A percentile compares a stretch with the other conserved stretches of the same genome.
Conservation (phyloP, 92 coral and sea anemone species). For the Parazoanthus swiftii region DNA sequence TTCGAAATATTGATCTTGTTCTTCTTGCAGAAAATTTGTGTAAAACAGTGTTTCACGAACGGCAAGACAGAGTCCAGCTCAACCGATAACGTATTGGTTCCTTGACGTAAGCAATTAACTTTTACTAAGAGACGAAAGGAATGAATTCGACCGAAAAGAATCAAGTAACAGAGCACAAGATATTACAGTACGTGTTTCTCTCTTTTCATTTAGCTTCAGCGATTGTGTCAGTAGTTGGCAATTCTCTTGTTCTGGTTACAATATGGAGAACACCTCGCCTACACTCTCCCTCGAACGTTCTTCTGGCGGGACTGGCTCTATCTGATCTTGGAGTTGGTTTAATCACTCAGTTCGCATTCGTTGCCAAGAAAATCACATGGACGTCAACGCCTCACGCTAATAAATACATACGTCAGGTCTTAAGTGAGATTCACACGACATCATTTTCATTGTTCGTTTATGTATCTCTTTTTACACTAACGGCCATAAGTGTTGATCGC, state of each 20-base stretch:
- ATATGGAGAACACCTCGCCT: background rate
- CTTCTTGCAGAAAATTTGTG: background rate
- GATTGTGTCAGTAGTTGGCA: background rate
- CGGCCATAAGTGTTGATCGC: background rate
- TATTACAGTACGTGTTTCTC: background rate
- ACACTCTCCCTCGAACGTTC: conserved; percentile 1
- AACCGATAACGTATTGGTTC: background rate
- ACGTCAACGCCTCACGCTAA: background rate
- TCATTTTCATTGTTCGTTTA: background rate
- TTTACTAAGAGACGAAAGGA: too few species aligned
- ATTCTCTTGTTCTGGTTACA: background rate
- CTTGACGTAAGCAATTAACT: background rate
- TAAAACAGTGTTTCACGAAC: too few species aligned
- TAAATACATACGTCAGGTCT: background rate
- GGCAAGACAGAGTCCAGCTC: background rate
- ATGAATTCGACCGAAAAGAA: background rate
- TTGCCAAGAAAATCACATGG: background rate
- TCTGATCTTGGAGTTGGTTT: background rate
- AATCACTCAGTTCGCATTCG: background rate
- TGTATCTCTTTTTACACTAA: background rate
- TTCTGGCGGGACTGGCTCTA: background rate
- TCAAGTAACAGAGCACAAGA: background rate
- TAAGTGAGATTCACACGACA: background rate
- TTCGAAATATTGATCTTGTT: background rate
- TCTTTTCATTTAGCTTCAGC: background rate